Base-by-base conservation (phyloP, 1,140 invertebrate genomes). In the Drosophila busckii region DNA sequence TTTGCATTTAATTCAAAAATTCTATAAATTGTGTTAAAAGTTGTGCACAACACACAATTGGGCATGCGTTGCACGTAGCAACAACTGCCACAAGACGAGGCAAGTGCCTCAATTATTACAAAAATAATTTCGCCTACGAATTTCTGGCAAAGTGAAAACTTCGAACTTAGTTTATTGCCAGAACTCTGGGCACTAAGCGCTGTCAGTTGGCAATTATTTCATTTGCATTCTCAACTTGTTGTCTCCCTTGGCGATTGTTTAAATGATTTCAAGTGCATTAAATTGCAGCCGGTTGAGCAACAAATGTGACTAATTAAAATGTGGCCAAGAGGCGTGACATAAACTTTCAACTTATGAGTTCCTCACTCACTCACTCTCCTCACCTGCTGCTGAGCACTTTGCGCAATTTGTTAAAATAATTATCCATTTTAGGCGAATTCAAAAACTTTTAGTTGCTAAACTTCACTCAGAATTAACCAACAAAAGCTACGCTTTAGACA, bases 1-100 rank as follows among this genome's bases (percentile, higher is more conserved):
- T 73, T 68, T 42, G 53, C 48, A 63, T 56, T 70, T 75, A 75
- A 75, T 75, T 75, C 70, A 71, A 70, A 78, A 75, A 67, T 78
- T 78, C 73, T 78, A 80, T 80, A 80, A 78, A 80, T 78, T 78
- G 73, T 66, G 63, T 80, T 80, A 78, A 80, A 80, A 78, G 73
- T 80, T 78, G 44, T 55, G 45, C 62, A 49, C 71, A 37, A 41
- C 44, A 40, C 50, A 37, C 28, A 66, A 58, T 78, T 32, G n/a
- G 20, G 41, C 44, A 78, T 78, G 73, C 71, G 9, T 23, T 45
- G 66, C 71, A 78, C 71, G 71, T 78, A 70, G 67, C 42, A 20
- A 28, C 31, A 60, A 40, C 59, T 52, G 45, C 37, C 48, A 42
- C 55, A 59, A 59, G n/a, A n/a, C n/a, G 45, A 41, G 49, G 17